A percentile compares a stretch with the other conserved stretches of the same genome.
Evolutionary conservation across 2,797 vertebrate species (phyloP).

Genomic region (Chelon auratus): DNA sequence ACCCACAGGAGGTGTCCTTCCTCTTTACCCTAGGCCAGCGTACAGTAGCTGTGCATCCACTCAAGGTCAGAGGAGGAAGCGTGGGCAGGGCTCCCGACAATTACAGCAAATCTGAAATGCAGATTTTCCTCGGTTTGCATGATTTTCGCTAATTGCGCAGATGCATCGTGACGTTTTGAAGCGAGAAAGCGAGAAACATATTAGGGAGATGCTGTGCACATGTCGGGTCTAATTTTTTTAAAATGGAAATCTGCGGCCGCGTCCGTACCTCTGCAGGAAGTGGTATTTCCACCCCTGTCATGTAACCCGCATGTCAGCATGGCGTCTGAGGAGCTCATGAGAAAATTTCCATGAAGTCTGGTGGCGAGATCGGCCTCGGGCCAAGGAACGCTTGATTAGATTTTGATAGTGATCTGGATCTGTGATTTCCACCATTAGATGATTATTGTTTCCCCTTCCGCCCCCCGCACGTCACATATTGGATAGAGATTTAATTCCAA

Average conservation of each 20-base stretch:
- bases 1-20: not conserved
- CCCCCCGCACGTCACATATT: slow-evolving; percentile 18
- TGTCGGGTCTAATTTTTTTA: not conserved
- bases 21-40: not conserved
- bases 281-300: slow-evolving; percentile 21
- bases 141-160: not conserved
- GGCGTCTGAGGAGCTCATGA: slow-evolving; percentile 17
- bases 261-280: slow-evolving; percentile 21
- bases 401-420: slow-evolving; percentile 74
- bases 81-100: no score
- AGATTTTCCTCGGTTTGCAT: no score
- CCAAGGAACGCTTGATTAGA: slow-evolving; percentile 62
- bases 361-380: slow-evolving; percentile 42
- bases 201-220: no score
- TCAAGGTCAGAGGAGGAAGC: not conserved
- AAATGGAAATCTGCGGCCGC: slow-evolving; percentile 3
- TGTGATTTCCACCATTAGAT: slow-evolving; percentile 72
- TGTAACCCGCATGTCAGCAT: slow-evolving; percentile 39
- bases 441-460: slow-evolving; percentile 58
- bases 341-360: slow-evolving; percentile 61
- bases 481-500: slow-evolving; percentile 76
- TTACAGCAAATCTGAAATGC: no score
- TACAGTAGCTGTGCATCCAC: not conserved
- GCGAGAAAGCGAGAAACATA: not conserved
- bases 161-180: not conserved